These are phyloP conservation scores for Monopterus albus DNA, from an alignment of 2,113 vertebrate species.

Conservation along the genomic window DNA sequence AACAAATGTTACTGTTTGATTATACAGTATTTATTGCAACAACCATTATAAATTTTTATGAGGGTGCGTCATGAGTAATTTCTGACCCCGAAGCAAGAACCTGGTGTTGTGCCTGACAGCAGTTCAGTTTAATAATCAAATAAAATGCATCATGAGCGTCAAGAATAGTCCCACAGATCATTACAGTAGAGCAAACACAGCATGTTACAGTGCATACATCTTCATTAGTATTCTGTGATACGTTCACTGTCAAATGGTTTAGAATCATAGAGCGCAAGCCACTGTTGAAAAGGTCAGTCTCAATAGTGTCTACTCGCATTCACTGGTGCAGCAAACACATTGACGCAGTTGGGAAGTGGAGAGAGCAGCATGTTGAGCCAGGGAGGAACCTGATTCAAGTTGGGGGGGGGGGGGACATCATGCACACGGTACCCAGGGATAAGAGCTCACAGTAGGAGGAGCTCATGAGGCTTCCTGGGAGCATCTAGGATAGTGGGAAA, in stretches of 20 bases:
- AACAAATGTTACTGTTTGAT: slow-evolving; percentile 5
- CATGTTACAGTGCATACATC: slow-evolving; percentile 25
- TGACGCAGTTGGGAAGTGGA: slow-evolving; percentile 57
- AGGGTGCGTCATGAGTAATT: slow-evolving; percentile 28
- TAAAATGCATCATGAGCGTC: slow-evolving; percentile 53
- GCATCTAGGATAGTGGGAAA: slow-evolving; percentile 55
- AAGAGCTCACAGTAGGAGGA: slow-evolving; percentile 42
- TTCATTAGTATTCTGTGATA: slow-evolving; percentile 72
- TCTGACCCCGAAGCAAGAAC: slow-evolving; percentile 39
- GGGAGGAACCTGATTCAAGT: slow-evolving; percentile 56
- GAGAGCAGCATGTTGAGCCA: slow-evolving; percentile 53
- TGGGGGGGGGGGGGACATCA: slow-evolving; percentile 48
- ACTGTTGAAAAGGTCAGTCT: slow-evolving; percentile 71
- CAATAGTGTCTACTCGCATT: slow-evolving; percentile 58
- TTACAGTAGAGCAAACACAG: slow-evolving; percentile 42
- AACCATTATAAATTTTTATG: slow-evolving; percentile 18
- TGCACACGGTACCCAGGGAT: slow-evolving; percentile 38
- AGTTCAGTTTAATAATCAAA: slow-evolving; percentile 65
- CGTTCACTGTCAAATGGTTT: slow-evolving; percentile 69
- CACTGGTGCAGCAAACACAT: slow-evolving; percentile 54
- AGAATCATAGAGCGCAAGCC: slow-evolving; percentile 63
- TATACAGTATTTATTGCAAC: slow-evolving; percentile 18
- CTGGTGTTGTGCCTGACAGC: slow-evolving; percentile 32
- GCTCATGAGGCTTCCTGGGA: slow-evolving; percentile 50
- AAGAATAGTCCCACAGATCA: slow-evolving; percentile 47